Evolutionary conservation across 2,113 vertebrate genomes (phyloP).

Genomic region (Lipotes vexillifer): DNA sequence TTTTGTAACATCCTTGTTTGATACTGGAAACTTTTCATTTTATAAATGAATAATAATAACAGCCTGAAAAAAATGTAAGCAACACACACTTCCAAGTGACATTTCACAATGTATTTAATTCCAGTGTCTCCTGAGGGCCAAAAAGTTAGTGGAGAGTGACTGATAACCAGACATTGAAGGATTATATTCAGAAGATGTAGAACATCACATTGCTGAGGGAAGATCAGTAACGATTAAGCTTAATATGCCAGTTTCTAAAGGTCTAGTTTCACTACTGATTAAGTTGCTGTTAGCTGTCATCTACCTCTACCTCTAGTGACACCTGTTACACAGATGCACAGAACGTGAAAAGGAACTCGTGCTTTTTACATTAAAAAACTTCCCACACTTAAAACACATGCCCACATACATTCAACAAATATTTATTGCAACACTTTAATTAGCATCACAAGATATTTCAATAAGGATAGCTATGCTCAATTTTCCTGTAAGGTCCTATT

Average conservation of each 20-base stretch:
- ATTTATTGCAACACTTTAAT: not conserved
- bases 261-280: constrained; percentile 23
- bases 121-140: not conserved
- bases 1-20: not conserved
- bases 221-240: not conserved
- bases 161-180: not conserved
- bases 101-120: constrained; percentile 19
- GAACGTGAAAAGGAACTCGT: not conserved
- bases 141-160: not conserved
- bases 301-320: not conserved
- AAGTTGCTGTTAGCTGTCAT: not conserved
- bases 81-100: not conserved
- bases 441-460: not conserved
- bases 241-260: constrained; percentile 3
- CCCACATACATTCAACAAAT: not conserved
- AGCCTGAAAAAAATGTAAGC: not conserved
- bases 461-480: no score
- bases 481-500: not conserved
- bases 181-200: not conserved
- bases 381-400: not conserved
- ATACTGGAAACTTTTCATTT: not conserved
- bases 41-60: not conserved
- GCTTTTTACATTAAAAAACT: not conserved
- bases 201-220: not conserved
- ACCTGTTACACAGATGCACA: not conserved